These are phyloP conservation scores for Morelia viridis DNA, from an alignment of 2,797 vertebrate species.

Conservation along the genomic window DNA sequence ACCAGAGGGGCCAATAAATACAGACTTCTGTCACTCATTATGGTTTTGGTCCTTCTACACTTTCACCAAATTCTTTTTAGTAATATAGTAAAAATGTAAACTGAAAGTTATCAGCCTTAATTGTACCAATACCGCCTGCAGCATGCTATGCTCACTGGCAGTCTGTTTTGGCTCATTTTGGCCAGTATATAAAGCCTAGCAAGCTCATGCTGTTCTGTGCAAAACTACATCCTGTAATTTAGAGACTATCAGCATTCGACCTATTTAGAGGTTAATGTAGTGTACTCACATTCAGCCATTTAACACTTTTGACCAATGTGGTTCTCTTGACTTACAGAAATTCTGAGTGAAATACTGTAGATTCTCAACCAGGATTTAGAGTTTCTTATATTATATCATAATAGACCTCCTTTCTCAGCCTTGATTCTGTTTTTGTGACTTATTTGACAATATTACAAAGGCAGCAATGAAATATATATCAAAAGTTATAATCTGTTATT, in stretches of 20 bases:
- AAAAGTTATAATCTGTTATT: background rate
- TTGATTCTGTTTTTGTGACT: background rate
- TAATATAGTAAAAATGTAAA: background rate
- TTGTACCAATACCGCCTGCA: background rate
- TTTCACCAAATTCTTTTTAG: background rate
- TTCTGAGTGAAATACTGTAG: background rate
- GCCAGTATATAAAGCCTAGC: background rate
- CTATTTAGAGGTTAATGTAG: background rate
- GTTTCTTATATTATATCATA: too few relatives aligned
- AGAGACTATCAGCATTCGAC: background rate
- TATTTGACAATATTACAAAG: background rate
- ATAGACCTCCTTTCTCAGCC: background rate
- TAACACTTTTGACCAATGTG: background rate
- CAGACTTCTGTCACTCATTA: background rate
- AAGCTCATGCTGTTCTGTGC: background rate
- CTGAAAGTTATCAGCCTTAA: background rate
- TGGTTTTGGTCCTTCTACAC: background rate
- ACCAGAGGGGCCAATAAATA: too few relatives aligned
- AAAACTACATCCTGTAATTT: background rate
- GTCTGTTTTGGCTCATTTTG: background rate
- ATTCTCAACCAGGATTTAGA: background rate
- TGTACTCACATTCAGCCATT: background rate
- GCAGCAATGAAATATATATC: background rate
- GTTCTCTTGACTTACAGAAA: background rate
- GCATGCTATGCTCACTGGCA: background rate